These are phyloP conservation scores for Tolmerus cingulatus DNA, from an alignment of 2,888 invertebrate species.

Conservation along the genomic window DNA sequence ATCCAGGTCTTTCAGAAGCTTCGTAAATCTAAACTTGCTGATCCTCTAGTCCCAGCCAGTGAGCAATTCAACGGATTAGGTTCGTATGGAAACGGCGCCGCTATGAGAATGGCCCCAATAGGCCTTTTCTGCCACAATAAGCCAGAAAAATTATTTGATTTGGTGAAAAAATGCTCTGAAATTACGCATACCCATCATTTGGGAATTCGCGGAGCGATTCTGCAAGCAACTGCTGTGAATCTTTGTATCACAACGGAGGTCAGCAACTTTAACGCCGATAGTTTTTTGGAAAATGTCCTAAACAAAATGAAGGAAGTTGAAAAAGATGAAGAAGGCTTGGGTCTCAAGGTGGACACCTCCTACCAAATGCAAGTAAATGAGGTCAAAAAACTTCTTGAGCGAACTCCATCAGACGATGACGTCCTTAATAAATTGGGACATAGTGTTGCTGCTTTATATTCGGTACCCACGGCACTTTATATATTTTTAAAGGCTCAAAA, in stretches of 20 bases:
- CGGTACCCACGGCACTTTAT: conserved; percentile 77
- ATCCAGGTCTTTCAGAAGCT: conserved; percentile 68
- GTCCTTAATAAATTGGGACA: conserved; percentile 69
- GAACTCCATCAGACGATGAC: conserved; percentile 63
- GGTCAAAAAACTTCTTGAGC: conserved; percentile 66
- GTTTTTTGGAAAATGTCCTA: conserved; percentile 66
- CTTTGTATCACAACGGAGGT: conserved; percentile 65
- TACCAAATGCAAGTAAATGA: conserved; percentile 67
- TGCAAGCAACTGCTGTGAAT: conserved; percentile 69
- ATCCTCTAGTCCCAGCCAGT: conserved; percentile 71
- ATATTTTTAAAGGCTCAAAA: conserved; percentile 70
- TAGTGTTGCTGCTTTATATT: conserved; percentile 70
- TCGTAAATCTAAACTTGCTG: conserved; percentile 65
- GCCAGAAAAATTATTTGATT: conserved; percentile 63
- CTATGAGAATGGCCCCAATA: conserved; percentile 76
- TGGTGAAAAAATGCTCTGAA: conserved; percentile 65
- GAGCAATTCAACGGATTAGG: conserved; percentile 74
- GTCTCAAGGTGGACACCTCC: conserved; percentile 61
- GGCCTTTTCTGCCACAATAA: conserved; percentile 67
- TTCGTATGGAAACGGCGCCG: conserved; percentile 81
- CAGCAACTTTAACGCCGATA: conserved; percentile 63
- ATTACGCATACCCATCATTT: conserved; percentile 71
- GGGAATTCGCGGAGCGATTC: conserved; percentile 68
- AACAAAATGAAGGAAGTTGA: conserved; percentile 67
- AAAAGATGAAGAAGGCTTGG: conserved; percentile 55